Evolutionary conservation across 2,797 vertebrate species (phyloP).

Genomic region (Myiotriccus ornatus): DNA sequence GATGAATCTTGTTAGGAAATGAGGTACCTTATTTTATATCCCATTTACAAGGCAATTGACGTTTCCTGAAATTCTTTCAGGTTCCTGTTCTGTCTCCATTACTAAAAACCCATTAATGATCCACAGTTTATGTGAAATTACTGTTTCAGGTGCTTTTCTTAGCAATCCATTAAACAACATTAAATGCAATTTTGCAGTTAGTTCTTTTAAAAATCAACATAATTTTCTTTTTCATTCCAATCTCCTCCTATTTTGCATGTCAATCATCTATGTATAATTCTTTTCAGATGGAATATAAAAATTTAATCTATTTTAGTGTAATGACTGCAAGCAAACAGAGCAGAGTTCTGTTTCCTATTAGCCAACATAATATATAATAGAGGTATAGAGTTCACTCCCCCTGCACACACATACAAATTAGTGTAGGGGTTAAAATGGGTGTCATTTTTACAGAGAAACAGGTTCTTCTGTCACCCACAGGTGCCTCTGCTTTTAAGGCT

Average conservation of each 20-base stretch:
- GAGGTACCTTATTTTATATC: not conserved
- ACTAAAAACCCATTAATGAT: not conserved
- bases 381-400: not conserved
- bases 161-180: constrained; percentile 9
- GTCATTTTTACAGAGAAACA: not conserved
- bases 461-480: not conserved
- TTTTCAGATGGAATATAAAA: constrained; percentile 42
- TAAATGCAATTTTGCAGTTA: constrained; percentile 3
- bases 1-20: not conserved
- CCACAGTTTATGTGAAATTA: not conserved
- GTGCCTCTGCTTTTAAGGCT: not conserved
- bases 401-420: rapidly evolving
- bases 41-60: not conserved
- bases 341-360: constrained; percentile 5
- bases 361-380: not conserved
- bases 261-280: constrained; percentile 17
- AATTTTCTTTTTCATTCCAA: not conserved
- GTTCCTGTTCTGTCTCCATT: not conserved
- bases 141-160: constrained; percentile 6
- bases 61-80: not conserved
- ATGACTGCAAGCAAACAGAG: not conserved
- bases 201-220: not conserved
- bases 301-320: not conserved
- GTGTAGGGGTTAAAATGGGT: not conserved
- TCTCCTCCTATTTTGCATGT: not conserved